These are phyloP conservation scores for Corythaeola cristata DNA, from an alignment of 2,113 vertebrate genomes.

Conservation along the genomic window DNA sequence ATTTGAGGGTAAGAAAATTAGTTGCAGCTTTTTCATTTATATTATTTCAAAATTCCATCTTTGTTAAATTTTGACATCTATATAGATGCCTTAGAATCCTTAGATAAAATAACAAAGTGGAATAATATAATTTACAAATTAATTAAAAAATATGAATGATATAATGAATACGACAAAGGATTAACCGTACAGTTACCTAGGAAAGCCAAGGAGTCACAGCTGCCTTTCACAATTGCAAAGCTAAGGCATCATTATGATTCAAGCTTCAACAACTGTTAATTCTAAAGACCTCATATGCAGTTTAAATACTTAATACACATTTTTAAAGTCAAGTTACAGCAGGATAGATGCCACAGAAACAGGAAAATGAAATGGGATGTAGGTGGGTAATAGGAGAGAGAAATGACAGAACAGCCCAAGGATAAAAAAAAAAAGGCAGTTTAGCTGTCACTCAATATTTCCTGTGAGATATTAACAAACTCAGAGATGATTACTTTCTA, in stretches of 20 bases:
- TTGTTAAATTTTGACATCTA: not conserved
- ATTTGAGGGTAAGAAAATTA: not conserved
- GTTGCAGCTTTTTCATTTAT: not conserved
- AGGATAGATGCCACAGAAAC: constrained; percentile 45
- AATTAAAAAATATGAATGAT: not conserved
- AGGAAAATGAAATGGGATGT: constrained; percentile 29
- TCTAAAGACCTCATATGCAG: not conserved
- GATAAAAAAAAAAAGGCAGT: not conserved
- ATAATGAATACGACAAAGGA: not conserved
- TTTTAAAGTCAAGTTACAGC: constrained; percentile 46
- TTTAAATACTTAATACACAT: constrained; percentile 1
- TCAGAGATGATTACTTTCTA: not conserved
- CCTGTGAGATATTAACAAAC: constrained; percentile 25
- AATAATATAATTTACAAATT: not conserved
- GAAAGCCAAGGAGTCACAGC: not conserved
- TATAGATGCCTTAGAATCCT: not conserved
- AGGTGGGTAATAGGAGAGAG: constrained; percentile 43
- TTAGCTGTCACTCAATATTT: constrained; percentile 38
- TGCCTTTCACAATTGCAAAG: not conserved
- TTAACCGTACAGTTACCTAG: not conserved
- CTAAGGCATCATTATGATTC: not conserved
- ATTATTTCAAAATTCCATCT: not conserved
- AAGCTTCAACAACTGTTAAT: not conserved
- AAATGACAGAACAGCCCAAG: constrained; percentile 41
- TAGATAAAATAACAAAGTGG: not conserved